Conservation (phyloP, 2,797 vertebrate species). For the Pterois miles region DNA sequence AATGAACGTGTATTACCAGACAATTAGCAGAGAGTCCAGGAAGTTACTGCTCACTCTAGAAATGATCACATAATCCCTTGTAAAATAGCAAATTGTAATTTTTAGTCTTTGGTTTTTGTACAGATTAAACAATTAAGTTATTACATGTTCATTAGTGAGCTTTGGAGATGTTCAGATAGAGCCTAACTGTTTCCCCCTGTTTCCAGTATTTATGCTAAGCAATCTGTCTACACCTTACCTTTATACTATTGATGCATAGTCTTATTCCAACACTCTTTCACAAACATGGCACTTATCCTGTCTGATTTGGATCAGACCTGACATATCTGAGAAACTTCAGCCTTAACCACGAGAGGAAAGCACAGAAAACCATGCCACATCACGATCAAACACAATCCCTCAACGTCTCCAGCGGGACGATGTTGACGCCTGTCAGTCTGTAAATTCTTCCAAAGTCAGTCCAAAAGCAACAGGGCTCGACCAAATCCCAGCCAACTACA, state of each 20-base stretch:
- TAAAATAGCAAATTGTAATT: neutral
- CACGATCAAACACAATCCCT: constrained; percentile 51
- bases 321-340: constrained; percentile 20
- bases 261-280: neutral
- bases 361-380: constrained; percentile 24
- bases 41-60: neutral
- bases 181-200: neutral
- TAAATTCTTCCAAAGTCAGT: constrained; percentile 63
- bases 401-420: constrained; percentile 42
- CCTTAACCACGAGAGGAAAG: constrained; percentile 28
- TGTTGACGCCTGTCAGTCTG: constrained; percentile 73
- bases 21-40: neutral
- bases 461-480: constrained; percentile 56
- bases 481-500: constrained; percentile 57
- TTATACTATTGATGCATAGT: neutral
- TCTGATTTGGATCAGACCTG: constrained; percentile 19
- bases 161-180: neutral
- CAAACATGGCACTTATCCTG: constrained; percentile 2
- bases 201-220: neutral
- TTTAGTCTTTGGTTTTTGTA: neutral
- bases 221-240: neutral
- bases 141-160: neutral
- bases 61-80: neutral
- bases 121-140: neutral
- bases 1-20: neutral